A percentile compares a stretch with the other conserved stretches of the same genome.
Evolutionary conservation across 2,113 vertebrate species (phyloP).

Genomic region (Erythrolamprus reginae): DNA sequence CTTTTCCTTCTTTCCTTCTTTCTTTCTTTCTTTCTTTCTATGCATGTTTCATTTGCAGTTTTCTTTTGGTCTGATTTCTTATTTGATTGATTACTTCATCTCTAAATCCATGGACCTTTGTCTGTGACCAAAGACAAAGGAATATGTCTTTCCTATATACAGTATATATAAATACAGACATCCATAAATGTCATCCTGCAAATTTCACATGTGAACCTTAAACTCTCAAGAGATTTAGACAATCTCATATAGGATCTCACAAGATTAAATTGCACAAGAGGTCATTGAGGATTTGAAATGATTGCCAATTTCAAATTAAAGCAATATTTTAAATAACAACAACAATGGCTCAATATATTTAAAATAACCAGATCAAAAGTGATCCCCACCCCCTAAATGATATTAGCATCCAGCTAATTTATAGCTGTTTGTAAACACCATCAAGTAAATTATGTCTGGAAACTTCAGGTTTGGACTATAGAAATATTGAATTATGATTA

Average conservation of each 20-base stretch:
- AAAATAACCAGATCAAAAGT: background rate
- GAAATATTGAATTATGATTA: background rate
- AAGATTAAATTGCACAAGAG: background rate
- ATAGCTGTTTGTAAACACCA: background rate
- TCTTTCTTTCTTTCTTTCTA: too few species aligned
- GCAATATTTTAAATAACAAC: background rate
- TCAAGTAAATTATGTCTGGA: background rate
- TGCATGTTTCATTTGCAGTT: too few species aligned
- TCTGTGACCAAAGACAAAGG: background rate
- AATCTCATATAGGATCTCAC: background rate
- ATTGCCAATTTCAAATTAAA: background rate
- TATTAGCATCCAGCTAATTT: background rate
- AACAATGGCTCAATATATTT: background rate
- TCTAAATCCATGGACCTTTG: background rate
- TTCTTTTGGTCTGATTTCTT: background rate
- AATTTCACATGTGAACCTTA: background rate
- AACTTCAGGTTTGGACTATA: background rate
- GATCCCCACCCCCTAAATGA: background rate
- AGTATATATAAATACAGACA: background rate
- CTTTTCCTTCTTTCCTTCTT: too few species aligned
- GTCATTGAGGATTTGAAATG: background rate
- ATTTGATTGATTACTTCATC: background rate
- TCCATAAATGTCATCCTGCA: background rate
- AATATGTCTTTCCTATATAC: background rate
- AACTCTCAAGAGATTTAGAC: background rate